These are phyloP conservation scores for Tanytarsus gracilentus DNA, from an alignment of 2,888 invertebrate genomes.

Conservation along the genomic window DNA sequence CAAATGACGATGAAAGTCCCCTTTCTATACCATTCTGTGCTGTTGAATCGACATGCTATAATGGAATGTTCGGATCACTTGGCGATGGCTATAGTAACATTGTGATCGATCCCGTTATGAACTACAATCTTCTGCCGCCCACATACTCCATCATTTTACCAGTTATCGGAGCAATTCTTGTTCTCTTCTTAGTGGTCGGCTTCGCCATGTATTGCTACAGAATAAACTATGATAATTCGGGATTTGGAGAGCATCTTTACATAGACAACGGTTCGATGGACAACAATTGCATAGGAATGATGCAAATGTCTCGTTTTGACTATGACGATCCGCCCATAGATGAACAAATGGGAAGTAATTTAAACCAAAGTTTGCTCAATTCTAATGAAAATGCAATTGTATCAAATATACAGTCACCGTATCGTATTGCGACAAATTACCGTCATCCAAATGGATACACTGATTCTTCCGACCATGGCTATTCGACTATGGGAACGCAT, in stretches of 20 bases:
- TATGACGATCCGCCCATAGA: constrained; percentile 49
- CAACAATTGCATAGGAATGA: constrained; percentile 45
- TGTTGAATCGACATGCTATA: constrained; percentile 71
- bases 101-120: constrained; percentile 25
- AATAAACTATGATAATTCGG: constrained; percentile 46
- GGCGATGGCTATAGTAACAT: constrained; percentile 51
- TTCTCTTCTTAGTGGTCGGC: constrained; percentile 69
- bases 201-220: constrained; percentile 79
- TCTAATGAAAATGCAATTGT: constrained; percentile 53
- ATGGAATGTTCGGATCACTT: constrained; percentile 78
- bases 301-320: constrained; percentile 62
- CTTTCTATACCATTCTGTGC: constrained; percentile 69
- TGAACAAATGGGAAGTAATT: constrained; percentile 43
- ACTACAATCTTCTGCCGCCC: constrained; percentile 38
- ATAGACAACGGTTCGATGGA: constrained; percentile 47
- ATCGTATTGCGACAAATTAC: constrained; percentile 74
- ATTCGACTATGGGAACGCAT: constrained; percentile 80
- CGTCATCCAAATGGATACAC: constrained; percentile 52
- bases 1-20: constrained; percentile 57
- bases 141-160: constrained; percentile 71
- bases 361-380: constrained; percentile 55
- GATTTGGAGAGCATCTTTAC: constrained; percentile 43
- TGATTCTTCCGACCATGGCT: constrained; percentile 81
- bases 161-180: constrained; percentile 76
- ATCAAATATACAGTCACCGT: constrained; percentile 64